A percentile compares a stretch with the other conserved stretches of the same genome.
phyloP scores from a whole-genome alignment of 2,888 invertebrate species.

The Phlogophora meticulosa region DNA sequence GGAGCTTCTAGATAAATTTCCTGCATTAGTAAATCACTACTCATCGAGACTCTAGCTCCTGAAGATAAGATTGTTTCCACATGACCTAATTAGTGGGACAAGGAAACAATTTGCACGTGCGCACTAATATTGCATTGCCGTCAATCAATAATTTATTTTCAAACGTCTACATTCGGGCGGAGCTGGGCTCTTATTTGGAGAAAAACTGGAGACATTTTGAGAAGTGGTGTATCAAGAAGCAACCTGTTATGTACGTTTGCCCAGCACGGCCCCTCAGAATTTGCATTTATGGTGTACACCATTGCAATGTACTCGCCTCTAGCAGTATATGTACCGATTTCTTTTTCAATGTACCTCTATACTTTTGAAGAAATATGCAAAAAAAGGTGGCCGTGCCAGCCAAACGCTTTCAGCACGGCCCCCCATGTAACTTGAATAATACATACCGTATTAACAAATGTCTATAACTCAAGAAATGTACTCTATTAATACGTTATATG shows the following conservation, averaged over 20 bases:
- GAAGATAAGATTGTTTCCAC: neutral
- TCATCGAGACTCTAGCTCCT: neutral
- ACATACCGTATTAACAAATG: too few species aligned
- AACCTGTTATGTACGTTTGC: constrained; percentile 45
- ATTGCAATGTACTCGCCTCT: too few species aligned
- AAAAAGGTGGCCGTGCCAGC: too few species aligned
- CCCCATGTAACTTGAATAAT: too few species aligned
- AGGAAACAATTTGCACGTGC: constrained; percentile 55
- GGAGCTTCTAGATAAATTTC: neutral
- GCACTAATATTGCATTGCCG: constrained; percentile 46
- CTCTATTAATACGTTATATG: too few species aligned
- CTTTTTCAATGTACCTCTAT: too few species aligned
- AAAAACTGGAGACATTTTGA: constrained; percentile 6
- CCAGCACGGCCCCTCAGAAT: too few species aligned
- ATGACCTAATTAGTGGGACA: constrained; percentile 10
- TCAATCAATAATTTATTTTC: constrained; percentile 44
- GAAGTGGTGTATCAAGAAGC: constrained; percentile 24
- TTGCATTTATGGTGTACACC: too few species aligned
- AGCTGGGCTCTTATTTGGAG: neutral
- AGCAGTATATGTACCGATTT: too few species aligned
- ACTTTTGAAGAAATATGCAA: too few species aligned
- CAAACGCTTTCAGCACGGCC: too few species aligned
- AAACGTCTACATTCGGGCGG: constrained; percentile 22
- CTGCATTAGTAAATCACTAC: neutral
- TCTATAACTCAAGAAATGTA: too few species aligned